Evolutionary conservation across 2,797 vertebrate genomes (phyloP).

Genomic region (Syndactyla subalaris): DNA sequence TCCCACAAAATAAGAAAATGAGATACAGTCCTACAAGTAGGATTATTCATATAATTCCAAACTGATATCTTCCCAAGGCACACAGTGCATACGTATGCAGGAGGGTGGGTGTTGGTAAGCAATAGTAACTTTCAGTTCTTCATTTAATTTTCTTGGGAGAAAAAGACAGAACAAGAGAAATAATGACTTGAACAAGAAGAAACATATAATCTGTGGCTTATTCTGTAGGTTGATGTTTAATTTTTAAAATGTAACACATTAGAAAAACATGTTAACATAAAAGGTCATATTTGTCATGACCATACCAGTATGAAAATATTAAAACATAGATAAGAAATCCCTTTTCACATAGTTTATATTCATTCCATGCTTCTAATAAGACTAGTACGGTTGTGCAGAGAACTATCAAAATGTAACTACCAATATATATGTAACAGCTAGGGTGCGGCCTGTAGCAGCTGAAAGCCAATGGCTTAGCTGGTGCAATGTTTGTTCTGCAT

Average conservation of each 20-base stretch:
- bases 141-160: neutral
- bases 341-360: neutral
- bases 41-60: neutral
- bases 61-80: neutral
- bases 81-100: accelerated
- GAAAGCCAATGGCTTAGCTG: neutral
- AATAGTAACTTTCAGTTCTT: neutral
- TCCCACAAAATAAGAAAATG: neutral
- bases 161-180: neutral
- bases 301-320: neutral
- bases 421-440: neutral
- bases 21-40: neutral
- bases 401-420: neutral
- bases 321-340: neutral
- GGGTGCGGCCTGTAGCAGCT: neutral
- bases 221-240: neutral
- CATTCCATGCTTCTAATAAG: neutral
- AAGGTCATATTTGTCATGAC: neutral
- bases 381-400: neutral
- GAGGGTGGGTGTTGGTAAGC: accelerated
- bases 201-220: neutral
- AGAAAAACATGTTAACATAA: neutral
- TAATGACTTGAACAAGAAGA: neutral
- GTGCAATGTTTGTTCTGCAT: neutral
- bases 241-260: neutral